These are phyloP conservation scores for Rhynchopsitta pachyrhyncha DNA, from an alignment of 2,113 vertebrate genomes.

Conservation along the genomic window DNA sequence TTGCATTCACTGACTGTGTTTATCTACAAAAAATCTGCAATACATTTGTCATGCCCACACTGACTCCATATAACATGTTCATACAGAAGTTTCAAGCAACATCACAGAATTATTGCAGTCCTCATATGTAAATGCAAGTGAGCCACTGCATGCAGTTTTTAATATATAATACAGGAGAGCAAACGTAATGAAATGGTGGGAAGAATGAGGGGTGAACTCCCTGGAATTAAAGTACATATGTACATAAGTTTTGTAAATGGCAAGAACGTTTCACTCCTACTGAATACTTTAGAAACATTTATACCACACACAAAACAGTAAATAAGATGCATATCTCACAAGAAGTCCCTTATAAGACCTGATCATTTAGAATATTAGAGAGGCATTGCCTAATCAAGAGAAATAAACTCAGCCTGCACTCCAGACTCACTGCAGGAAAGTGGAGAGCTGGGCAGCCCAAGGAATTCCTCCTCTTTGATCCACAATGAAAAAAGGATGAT, in stretches of 20 bases:
- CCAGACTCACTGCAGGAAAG: background rate
- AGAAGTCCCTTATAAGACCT: background rate
- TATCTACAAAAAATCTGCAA: slow-evolving; percentile 51
- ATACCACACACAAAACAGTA: background rate
- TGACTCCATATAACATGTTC: slow-evolving; percentile 49
- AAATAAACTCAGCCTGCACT: background rate
- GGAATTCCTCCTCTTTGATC: slow-evolving; percentile 53
- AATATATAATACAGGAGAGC: slow-evolving; percentile 13
- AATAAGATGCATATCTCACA: slow-evolving; percentile 1
- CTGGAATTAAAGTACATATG: background rate
- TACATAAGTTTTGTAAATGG: background rate
- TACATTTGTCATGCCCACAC: slow-evolving; percentile 11
- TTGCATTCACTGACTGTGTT: slow-evolving; percentile 25
- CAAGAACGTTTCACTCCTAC: slow-evolving; percentile 18
- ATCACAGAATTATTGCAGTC: slow-evolving; percentile 36
- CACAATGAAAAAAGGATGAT: slow-evolving; percentile 26
- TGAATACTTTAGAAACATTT: background rate
- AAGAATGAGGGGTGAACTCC: slow-evolving; percentile 43
- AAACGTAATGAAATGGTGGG: slow-evolving; percentile 30
- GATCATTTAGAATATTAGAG: background rate
- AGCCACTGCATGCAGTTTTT: slow-evolving; percentile 21
- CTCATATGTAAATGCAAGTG: slow-evolving; percentile 44
- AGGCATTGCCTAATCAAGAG: background rate
- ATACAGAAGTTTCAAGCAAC: slow-evolving; percentile 42
- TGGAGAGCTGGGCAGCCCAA: background rate